A percentile compares a stretch with the other conserved stretches of the same genome.
Conservation (phyloP, 2,113 vertebrate genomes). For the Mobula hypostoma region DNA sequence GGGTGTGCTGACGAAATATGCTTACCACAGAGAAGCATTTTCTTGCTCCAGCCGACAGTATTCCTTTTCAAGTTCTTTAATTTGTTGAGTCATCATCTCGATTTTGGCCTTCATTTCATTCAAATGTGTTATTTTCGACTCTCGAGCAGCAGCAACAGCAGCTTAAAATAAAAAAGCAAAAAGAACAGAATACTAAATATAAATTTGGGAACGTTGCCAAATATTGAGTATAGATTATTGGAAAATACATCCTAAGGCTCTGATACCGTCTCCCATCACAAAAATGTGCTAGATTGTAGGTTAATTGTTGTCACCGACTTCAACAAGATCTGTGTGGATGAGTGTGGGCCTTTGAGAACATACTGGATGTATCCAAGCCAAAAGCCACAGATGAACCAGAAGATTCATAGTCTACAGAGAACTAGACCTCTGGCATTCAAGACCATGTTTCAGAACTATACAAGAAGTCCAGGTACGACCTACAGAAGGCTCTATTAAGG, state of each 20-base stretch:
- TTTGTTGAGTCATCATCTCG: conserved; percentile 4
- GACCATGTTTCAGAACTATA: no score
- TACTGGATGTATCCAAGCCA: no score
- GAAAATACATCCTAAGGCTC: neutral
- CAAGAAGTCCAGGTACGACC: no score
- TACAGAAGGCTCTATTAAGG: no score
- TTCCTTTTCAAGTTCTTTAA: neutral
- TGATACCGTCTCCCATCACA: no score
- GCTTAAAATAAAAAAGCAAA: neutral
- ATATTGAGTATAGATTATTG: neutral
- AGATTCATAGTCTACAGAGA: no score
- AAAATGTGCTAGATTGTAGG: no score
- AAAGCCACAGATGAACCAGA: no score
- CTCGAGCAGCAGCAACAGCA: neutral
- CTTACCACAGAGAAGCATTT: conserved; percentile 19
- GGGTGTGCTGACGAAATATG: neutral
- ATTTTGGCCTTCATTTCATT: neutral
- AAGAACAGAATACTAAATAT: neutral
- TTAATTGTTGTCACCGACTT: no score
- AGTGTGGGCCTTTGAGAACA: no score
- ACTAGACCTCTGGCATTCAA: no score
- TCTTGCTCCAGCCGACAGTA: neutral
- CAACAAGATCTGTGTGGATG: no score
- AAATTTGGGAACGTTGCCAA: neutral
- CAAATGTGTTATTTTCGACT: neutral